A percentile compares a stretch with the other conserved stretches of the same genome.
Evolutionary conservation across 2,888 invertebrate genomes (phyloP).

Genomic region (Nasonia oneida): DNA sequence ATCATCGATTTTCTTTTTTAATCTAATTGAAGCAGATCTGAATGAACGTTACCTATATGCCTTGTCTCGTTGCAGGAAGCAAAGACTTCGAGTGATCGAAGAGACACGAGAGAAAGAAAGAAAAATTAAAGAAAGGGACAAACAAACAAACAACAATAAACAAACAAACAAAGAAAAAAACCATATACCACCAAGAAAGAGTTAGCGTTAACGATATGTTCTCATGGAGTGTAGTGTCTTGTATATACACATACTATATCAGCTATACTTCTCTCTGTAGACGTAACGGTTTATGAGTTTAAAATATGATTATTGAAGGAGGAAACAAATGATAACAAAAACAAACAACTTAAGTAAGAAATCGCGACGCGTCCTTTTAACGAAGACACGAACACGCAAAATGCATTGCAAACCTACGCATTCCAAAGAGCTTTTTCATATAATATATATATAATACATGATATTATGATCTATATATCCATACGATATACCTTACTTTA

Average conservation of each 20-base stretch:
- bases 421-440: conserved; percentile 56
- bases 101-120: conserved; percentile 72
- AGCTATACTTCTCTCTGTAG: conserved; percentile 75
- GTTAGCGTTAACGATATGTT: conserved; percentile 77
- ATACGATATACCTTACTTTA: neutral
- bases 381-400: conserved; percentile 67
- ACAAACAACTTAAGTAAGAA: conserved; percentile 60
- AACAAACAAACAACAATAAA: conserved; percentile 61
- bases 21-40: neutral
- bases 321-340: conserved; percentile 61
- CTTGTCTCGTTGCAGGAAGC: conserved; percentile 55
- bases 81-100: conserved; percentile 63
- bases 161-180: conserved; percentile 69
- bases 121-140: conserved; percentile 63
- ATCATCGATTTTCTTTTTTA: neutral
- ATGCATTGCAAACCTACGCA: conserved; percentile 67
- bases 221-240: conserved; percentile 78
- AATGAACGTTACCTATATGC: neutral
- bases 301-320: conserved; percentile 67
- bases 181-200: conserved; percentile 71
- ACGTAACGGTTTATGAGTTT: conserved; percentile 68
- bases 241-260: conserved; percentile 77
- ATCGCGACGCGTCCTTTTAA: conserved; percentile 63
- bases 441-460: neutral
- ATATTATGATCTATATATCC: neutral